phyloP scores from a whole-genome alignment of 2,888 invertebrate species.

The Zeuzera pyrina region DNA sequence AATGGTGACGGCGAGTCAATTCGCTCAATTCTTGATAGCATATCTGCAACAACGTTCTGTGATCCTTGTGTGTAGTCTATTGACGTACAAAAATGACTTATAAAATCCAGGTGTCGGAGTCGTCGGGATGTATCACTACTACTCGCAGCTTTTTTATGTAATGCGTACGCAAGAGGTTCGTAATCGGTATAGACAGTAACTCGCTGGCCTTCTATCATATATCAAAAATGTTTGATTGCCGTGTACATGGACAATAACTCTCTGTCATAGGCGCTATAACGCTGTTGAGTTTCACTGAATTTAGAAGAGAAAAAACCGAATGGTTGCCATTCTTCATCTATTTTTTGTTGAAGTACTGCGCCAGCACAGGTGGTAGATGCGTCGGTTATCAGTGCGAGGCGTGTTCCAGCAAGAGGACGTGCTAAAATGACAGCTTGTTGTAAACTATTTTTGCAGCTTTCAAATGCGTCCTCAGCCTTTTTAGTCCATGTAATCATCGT shows the following conservation, averaged over 20 bases:
- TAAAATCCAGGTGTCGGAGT: conserved; percentile 14
- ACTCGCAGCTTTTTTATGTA: conserved; percentile 8
- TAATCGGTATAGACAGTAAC: conserved; percentile 14
- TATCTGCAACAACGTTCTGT: conserved; percentile 15
- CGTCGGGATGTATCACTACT: conserved; percentile 12
- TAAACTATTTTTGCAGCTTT: no score
- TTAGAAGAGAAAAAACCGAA: neutral
- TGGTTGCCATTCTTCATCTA: neutral
- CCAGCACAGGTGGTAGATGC: neutral
- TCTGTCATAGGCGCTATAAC: no score
- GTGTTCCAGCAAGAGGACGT: no score
- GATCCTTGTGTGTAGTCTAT: conserved; percentile 13
- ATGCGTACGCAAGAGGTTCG: conserved; percentile 12
- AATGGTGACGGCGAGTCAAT: conserved; percentile 8
- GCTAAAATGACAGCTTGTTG: no score
- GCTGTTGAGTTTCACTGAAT: no score
- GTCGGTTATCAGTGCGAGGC: no score
- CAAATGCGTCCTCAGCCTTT: no score
- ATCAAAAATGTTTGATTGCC: no score
- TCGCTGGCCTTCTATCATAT: no score
- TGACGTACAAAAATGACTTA: conserved; percentile 13
- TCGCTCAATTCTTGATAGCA: conserved; percentile 14
- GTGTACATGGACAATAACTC: no score
- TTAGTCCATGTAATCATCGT: no score
- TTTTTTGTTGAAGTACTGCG: neutral